A percentile compares a stretch with the other conserved stretches of the same genome.
These are phyloP conservation scores for Thrips palmi DNA, from an alignment of 1,140 invertebrate species.

Conservation along the genomic window DNA sequence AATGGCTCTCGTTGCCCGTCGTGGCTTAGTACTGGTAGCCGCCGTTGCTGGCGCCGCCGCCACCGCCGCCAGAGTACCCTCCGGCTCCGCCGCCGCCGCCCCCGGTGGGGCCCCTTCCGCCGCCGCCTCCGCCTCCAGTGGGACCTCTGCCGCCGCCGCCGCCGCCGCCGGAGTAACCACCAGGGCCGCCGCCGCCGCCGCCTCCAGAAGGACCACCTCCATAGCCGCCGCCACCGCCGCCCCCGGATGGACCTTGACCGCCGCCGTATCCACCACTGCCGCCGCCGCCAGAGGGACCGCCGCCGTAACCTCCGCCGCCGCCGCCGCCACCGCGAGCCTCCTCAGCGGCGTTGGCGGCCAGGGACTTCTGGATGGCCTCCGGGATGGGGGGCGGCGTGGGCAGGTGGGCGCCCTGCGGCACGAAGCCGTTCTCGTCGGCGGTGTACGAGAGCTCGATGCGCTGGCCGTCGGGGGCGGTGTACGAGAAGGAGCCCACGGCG, in stretches of 20 bases:
- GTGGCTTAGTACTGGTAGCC: too few species aligned
- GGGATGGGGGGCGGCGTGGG: conserved; percentile 50
- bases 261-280: too few species aligned
- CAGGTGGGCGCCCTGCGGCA: conserved; percentile 36
- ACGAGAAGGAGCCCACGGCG: conserved; percentile 34
- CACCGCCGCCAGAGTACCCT: too few species aligned
- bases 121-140: too few species aligned
- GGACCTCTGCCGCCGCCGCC: neutral
- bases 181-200: neutral
- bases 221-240: conserved; percentile 12
- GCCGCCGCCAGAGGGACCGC: too few species aligned
- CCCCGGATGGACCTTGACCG: too few species aligned
- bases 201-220: conserved; percentile 13
- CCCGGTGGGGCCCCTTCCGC: too few species aligned
- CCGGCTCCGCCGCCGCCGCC: too few species aligned
- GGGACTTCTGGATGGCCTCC: conserved; percentile 47
- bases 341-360: conserved; percentile 43
- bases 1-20: too few species aligned
- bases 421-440: conserved; percentile 49
- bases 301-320: too few species aligned
- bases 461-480: conserved; percentile 53
- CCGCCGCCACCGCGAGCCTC: too few species aligned
- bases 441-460: conserved; percentile 47
- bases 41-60: too few species aligned
- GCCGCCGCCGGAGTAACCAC: conserved; percentile 1